Conservation (phyloP, 2,888 invertebrate species). For the Isotomurus palustris region DNA sequence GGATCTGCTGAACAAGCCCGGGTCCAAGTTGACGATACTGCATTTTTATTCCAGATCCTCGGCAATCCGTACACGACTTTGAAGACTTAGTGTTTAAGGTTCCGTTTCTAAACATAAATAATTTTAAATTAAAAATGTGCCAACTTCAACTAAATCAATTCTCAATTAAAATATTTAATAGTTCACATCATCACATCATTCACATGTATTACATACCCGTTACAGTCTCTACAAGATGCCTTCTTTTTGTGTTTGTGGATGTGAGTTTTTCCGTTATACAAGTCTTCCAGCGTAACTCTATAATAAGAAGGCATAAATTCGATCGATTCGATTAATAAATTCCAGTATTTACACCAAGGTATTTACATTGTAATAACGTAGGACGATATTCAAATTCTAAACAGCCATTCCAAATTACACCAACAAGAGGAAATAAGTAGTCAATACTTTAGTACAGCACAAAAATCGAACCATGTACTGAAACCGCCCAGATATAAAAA, state of each 20-base stretch:
- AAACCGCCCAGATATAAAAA: no score
- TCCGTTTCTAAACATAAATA: constrained; percentile 36
- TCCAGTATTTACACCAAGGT: no score
- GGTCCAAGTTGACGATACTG: constrained; percentile 64
- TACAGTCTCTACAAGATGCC: constrained; percentile 71
- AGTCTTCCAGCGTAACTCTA: constrained; percentile 78
- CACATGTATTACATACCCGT: constrained; percentile 63
- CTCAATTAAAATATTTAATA: background rate
- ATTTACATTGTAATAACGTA: no score
- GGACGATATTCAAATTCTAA: background rate
- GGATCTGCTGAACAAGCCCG: constrained; percentile 60
- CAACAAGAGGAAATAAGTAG: no score
- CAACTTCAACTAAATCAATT: background rate
- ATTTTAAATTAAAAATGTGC: background rate
- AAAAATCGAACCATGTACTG: no score
- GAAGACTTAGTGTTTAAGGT: constrained; percentile 55
- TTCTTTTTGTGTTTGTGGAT: constrained; percentile 78
- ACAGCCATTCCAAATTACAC: background rate
- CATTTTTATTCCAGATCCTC: constrained; percentile 72
- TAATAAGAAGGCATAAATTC: constrained; percentile 22
- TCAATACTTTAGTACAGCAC: no score
- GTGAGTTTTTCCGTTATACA: constrained; percentile 82
- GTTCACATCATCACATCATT: background rate
- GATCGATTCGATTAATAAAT: no score
- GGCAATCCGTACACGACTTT: constrained; percentile 66